Conservation (phyloP, 1,140 invertebrate species). For the Dendrolimus punctatus region DNA sequence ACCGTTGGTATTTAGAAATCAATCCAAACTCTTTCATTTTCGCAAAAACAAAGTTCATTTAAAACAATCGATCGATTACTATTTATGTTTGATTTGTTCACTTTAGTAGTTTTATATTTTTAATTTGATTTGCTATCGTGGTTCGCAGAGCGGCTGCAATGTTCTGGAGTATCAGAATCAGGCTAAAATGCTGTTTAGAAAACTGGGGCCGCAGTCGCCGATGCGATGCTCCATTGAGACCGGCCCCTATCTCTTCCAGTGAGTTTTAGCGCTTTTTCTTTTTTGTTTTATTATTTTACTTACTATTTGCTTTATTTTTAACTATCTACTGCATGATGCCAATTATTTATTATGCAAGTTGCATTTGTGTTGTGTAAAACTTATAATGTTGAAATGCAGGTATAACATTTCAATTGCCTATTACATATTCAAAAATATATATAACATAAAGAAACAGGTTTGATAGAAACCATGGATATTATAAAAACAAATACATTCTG, state of each 20-base stretch:
- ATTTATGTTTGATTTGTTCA: conserved; percentile 8
- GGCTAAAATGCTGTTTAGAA: conserved; percentile 99
- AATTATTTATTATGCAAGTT: too few species aligned
- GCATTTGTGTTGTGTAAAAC: too few species aligned
- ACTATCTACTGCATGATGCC: too few species aligned
- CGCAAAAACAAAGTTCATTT: background rate
- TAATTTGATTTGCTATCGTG: conserved; percentile 50
- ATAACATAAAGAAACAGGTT: too few species aligned
- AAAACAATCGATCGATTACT: background rate
- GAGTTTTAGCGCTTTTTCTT: conserved; percentile 74
- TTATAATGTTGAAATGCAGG: too few species aligned
- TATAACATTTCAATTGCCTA: too few species aligned
- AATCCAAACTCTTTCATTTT: background rate
- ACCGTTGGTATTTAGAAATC: background rate
- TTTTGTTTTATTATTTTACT: conserved; percentile 24
- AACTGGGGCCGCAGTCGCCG: conserved; percentile 91
- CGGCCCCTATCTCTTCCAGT: conserved; percentile 98
- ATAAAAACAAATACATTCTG: too few species aligned
- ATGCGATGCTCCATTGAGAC: conserved; percentile 95
- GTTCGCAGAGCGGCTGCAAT: conserved; percentile 88
- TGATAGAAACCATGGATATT: too few species aligned
- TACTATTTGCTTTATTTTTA: conserved; percentile 1
- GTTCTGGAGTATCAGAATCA: conserved; percentile 99
- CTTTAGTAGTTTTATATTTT: conserved; percentile 24
- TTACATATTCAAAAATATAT: too few species aligned